Conservation (phyloP, 2,113 vertebrate species). For the Thamnaconus septentrionalis region DNA sequence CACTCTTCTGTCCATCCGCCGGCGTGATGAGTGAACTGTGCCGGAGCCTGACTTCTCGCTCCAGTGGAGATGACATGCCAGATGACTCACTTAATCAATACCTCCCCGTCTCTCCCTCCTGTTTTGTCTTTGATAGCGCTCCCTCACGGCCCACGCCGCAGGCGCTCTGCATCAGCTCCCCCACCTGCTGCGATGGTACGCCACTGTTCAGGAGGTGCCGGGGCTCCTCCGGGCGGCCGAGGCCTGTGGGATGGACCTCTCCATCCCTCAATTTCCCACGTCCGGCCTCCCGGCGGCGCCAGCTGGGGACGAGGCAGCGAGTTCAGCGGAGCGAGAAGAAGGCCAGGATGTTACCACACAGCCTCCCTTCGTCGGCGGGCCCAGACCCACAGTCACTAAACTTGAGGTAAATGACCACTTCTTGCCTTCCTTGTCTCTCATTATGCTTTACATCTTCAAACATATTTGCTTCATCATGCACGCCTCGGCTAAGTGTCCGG, state of each 20-base stretch:
- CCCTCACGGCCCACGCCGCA: slow-evolving; percentile 68
- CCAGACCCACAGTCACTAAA: slow-evolving; percentile 93
- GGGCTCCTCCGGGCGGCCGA: slow-evolving; percentile 79
- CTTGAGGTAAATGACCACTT: slow-evolving; percentile 82
- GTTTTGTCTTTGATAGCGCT: slow-evolving; percentile 69
- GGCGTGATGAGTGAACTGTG: slow-evolving; percentile 33
- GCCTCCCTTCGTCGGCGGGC: slow-evolving; percentile 86
- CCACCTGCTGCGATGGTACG: slow-evolving; percentile 86
- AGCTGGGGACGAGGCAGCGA: slow-evolving; percentile 1
- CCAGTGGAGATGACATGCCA: slow-evolving; percentile 36
- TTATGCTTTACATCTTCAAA: slow-evolving; percentile 5
- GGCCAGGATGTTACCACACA: slow-evolving; percentile 57
- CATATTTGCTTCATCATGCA: slow-evolving; percentile 12
- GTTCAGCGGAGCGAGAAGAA: slow-evolving; percentile 52
- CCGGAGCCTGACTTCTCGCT: slow-evolving; percentile 41
- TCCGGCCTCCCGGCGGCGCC: slow-evolving; percentile 4
- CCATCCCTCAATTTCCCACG: slow-evolving; percentile 47
- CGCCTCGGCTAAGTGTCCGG: not conserved
- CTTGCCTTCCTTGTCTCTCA: slow-evolving; percentile 21
- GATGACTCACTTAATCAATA: slow-evolving; percentile 58
- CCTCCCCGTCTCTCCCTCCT: slow-evolving; percentile 5
- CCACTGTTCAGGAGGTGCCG: slow-evolving; percentile 85
- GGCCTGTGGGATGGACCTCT: slow-evolving; percentile 82
- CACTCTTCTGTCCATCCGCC: not conserved
- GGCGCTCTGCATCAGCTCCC: slow-evolving; percentile 76